A percentile compares a stretch with the other conserved stretches of the same genome.
These are phyloP conservation scores for Sphyrna mokarran DNA, from an alignment of 2,113 vertebrate species.

Conservation along the genomic window DNA sequence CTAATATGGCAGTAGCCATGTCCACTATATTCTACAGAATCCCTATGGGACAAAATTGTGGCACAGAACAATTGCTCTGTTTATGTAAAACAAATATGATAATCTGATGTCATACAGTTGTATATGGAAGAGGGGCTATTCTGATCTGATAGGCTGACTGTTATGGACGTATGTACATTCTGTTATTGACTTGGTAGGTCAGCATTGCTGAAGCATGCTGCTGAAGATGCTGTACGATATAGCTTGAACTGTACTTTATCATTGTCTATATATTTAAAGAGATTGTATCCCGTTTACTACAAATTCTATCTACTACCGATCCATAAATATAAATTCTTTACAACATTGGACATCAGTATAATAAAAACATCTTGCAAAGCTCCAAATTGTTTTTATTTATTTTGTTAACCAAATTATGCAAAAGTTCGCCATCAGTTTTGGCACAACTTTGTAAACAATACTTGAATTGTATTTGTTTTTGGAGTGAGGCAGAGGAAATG, in stretches of 20 bases:
- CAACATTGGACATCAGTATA: not conserved
- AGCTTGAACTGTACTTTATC: constrained; percentile 25
- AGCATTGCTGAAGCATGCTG: constrained; percentile 7
- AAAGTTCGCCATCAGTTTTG: not conserved
- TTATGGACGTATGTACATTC: constrained; percentile 19
- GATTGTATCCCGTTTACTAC: constrained; percentile 32
- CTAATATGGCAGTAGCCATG: constrained; percentile 31
- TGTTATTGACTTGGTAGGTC: constrained; percentile 23
- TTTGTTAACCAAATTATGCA: constrained; percentile 27
- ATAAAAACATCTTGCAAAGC: constrained; percentile 13
- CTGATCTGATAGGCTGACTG: constrained; percentile 2
- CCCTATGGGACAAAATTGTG: constrained; percentile 36
- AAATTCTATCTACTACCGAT: constrained; percentile 25
- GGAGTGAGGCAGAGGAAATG: not conserved
- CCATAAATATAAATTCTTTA: constrained; percentile 28
- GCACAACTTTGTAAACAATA: not conserved
- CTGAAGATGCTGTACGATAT: constrained; percentile 18
- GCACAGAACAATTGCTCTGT: constrained; percentile 33
- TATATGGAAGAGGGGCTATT: not conserved
- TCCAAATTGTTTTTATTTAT: constrained; percentile 27
- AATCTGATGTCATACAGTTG: constrained; percentile 1
- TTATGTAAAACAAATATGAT: constrained; percentile 24
- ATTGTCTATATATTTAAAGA: constrained; percentile 33
- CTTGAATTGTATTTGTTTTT: constrained; percentile 13
- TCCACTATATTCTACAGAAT: constrained; percentile 15